Evolutionary conservation across 2,113 vertebrate species (phyloP), one percentile per base, ranked within the genome.

Genomic region (Hassar affinis): DNA sequence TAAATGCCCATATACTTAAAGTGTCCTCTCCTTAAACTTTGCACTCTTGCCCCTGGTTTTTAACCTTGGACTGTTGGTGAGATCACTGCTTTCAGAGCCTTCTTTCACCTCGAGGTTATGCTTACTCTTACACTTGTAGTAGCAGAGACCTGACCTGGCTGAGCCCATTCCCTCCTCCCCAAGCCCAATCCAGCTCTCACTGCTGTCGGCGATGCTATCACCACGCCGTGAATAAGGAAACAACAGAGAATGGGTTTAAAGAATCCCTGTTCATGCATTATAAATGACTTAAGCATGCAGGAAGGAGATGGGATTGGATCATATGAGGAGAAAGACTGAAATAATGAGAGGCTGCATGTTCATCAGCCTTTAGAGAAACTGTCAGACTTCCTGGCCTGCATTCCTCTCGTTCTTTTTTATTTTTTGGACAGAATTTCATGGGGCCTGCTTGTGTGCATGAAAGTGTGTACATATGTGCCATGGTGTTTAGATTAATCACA

Each of bases 381-480:
- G 59, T 90, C 30, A 88, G 66, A 85, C 84, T 89, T 90, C 89
- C 90, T 88, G 80, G 87, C 66, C 85, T 86, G 89, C 59, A 18
- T 83, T 85, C 54, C 59, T n/a, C 64, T 25, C 45, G 1, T 49
- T 72, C 74, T 68, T 17, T 75, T 35, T 62, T 80, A 56, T 14
- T 68, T n/a, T 69, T 83, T 88, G 89, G 42, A 81, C 86, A 59
- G 82, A 88, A 84, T 84, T 59, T 83, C 75, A 86, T 68, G 69
- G 79, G 59, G 75, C 49, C 17, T 78, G 79, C 45, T 76, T 85
- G 78, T 87, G 81, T 85, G 69, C 83, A 18, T 68, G 15, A 74
- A 62, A 30, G 27, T 54, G n/a, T 72, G n/a, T 57, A 7, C 17
- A 9, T 45, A 6, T 35, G 20, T 35, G 49, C 15, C 45, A 45